Evolutionary conservation across 2,888 invertebrate species (phyloP).

Genomic region (Acleris emargana): DNA sequence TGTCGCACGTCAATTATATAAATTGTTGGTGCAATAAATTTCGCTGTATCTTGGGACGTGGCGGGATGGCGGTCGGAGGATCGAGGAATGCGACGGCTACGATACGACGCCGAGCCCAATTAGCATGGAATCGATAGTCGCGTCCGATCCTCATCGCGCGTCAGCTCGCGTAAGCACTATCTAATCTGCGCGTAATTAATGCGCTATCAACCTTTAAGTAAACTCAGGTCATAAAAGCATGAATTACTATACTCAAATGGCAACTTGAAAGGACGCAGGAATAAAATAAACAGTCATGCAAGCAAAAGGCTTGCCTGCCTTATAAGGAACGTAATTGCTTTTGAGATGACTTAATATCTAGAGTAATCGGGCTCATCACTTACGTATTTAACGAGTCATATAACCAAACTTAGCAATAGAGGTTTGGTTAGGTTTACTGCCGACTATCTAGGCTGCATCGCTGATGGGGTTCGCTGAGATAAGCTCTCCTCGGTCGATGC

Average conservation of each 20-base stretch:
- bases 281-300: constrained; percentile 12
- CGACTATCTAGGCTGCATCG: constrained; percentile 12
- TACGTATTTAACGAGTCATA: constrained; percentile 5
- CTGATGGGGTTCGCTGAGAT: constrained; percentile 16
- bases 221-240: constrained; percentile 37
- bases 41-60: constrained; percentile 77
- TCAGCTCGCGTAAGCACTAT: constrained; percentile 75
- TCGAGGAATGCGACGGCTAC: constrained; percentile 64
- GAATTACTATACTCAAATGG: constrained; percentile 8
- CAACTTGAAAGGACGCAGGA: constrained; percentile 3
- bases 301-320: constrained; percentile 10
- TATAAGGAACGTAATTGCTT: constrained; percentile 11
- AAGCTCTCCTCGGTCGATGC: not conserved
- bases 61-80: constrained; percentile 53
- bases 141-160: constrained; percentile 75
- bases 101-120: constrained; percentile 73
- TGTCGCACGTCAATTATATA: constrained; percentile 82
- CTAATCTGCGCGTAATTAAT: constrained; percentile 78
- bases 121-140: constrained; percentile 82
- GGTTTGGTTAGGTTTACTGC: too few species aligned
- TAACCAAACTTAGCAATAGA: constrained; percentile 1
- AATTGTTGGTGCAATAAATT: constrained; percentile 83
- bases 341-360: constrained; percentile 14
- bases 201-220: constrained; percentile 59
- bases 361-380: constrained; percentile 23